Percentiles rank a stretch among this genome's conserved stretches.
These are phyloP conservation scores for Nesometra sesokonis DNA, from an alignment of 35 echinoderm and acorn worm species.

Conservation along the genomic window DNA sequence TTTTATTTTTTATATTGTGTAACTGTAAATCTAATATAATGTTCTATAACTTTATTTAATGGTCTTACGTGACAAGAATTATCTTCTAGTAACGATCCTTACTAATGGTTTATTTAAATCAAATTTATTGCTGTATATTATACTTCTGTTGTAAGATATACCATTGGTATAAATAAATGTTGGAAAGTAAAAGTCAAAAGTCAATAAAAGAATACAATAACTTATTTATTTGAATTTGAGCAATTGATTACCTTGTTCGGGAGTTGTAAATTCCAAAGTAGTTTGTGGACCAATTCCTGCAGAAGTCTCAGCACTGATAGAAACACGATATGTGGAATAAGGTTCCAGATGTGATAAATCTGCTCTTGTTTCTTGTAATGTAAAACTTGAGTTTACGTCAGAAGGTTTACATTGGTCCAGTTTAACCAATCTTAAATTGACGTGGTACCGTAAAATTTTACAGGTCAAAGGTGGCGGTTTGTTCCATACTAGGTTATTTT, in stretches of 20 bases:
- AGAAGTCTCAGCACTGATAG: background rate
- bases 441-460: background rate
- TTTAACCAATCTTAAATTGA: background rate
- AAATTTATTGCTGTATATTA: no score
- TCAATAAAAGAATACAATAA: no score
- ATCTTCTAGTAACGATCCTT: no score
- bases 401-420: background rate
- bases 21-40: no score
- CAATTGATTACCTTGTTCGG: background rate
- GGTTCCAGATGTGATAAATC: background rate
- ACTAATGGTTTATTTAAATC: no score
- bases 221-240: no score
- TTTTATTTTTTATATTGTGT: no score
- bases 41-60: no score
- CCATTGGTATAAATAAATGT: no score
- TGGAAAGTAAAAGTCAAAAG: no score
- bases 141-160: no score
- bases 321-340: background rate
- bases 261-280: background rate
- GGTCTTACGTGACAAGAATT: no score
- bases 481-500: background rate
- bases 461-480: background rate
- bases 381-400: background rate
- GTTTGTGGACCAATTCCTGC: background rate
- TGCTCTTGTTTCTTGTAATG: background rate